phyloP scores from a whole-genome alignment of 2,888 invertebrate species.

The Dryobotodes eremita region DNA sequence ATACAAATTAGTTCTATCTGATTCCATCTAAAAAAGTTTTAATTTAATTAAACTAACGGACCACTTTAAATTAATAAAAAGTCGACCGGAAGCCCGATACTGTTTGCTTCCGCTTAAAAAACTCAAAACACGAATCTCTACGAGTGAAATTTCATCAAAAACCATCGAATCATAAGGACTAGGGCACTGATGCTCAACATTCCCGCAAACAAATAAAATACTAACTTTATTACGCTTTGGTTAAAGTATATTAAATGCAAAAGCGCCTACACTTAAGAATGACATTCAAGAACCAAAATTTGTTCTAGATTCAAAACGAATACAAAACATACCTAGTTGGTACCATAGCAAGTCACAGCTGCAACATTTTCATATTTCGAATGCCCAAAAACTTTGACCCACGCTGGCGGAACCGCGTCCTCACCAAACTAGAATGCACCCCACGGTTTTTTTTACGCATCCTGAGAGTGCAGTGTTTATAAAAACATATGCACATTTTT shows the following conservation, averaged over 20 bases:
- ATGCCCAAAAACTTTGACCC: slow-evolving; percentile 72
- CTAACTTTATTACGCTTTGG: neutral
- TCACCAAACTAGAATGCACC: slow-evolving; percentile 70
- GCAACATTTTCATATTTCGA: neutral
- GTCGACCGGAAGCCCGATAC: slow-evolving; percentile 74
- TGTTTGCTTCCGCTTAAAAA: slow-evolving; percentile 83
- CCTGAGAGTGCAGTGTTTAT: slow-evolving; percentile 83
- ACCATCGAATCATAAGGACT: slow-evolving; percentile 71
- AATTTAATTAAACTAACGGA: slow-evolving; percentile 78
- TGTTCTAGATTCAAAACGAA: neutral
- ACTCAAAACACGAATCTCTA: slow-evolving; percentile 73
- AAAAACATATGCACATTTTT: slow-evolving; percentile 91
- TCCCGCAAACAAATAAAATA: neutral
- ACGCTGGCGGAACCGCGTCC: slow-evolving; percentile 67
- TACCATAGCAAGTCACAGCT: neutral
- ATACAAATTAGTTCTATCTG: slow-evolving; percentile 46
- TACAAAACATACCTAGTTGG: too few relatives aligned
- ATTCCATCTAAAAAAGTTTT: slow-evolving; percentile 64
- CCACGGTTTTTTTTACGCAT: slow-evolving; percentile 80
- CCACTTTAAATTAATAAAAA: slow-evolving; percentile 72
- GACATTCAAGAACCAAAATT: neutral
- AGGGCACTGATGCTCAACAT: slow-evolving; percentile 77
- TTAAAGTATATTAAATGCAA: neutral
- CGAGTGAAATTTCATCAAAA: slow-evolving; percentile 71
- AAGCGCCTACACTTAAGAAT: neutral